Evolutionary conservation across 1,140 invertebrate species (phyloP), one percentile per base, ranked within the genome.

Genomic region (Micrasema longulum): DNA sequence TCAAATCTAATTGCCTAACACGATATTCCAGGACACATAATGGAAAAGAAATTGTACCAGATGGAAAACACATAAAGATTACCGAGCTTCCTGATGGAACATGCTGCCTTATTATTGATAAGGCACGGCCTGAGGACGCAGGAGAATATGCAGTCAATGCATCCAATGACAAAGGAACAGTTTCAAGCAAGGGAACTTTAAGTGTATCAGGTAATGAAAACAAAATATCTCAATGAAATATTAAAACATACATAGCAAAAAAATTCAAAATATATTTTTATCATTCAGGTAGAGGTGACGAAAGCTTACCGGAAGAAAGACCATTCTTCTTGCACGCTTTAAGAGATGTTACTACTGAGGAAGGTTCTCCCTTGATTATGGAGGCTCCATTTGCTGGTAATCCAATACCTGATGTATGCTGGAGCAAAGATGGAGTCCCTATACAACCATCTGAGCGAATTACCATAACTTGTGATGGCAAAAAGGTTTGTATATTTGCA

Each of bases 361-460:
- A 97, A 81, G 94, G 94, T 1, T 86, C 90, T 78, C 87, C 88
- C 0, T 77, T 94, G 3, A 71, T 80, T 0, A 77, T 94, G 0
- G 87, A 88, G 63, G 91, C 89, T 18, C 88, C 91, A 1, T 92
- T 93, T 78, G 84, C 88, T 16, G 94, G 93, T n/a, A 95, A 95
- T 86, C 95, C 96, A 0, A 87, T 95, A 71, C 95, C 95, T 0
- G 90, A 94, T 48, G 90, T 95, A 9, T 86, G 84, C 67, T 97
- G 95, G 95, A 90, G 84, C 20, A 95, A 95, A 80, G 91, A 96
- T 80, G 93, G 91, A 2, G 80, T 87, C 64, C 86, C 89, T 1
- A 68, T 96, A 1, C 74, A 79, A 31, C 87, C 90, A 2, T 89
- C 86, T 43, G 90, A 93, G 31, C 88, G 88, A 48, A 76, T 91